Percentiles rank a stretch among this genome's conserved stretches.
phyloP scores from a whole-genome alignment of 2,113 vertebrate species.

The Otolemur garnettii region DNA sequence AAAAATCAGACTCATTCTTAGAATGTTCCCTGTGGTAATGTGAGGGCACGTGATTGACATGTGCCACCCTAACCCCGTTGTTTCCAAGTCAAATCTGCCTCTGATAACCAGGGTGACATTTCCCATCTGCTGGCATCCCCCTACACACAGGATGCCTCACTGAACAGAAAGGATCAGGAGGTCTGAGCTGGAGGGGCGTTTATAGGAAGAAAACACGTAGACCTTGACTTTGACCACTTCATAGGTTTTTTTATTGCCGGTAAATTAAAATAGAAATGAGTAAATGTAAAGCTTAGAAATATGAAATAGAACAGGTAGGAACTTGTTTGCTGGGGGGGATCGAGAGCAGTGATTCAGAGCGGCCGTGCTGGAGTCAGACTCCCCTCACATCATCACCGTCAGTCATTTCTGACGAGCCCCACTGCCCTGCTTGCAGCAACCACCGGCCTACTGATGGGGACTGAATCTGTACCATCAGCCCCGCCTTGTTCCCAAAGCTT shows the following conservation, averaged over 20 bases:
- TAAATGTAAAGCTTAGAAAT: background rate
- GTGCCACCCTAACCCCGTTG: background rate
- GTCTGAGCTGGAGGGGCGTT: background rate
- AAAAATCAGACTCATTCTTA: background rate
- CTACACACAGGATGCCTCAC: no score
- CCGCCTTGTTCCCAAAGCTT: background rate
- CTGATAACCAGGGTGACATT: background rate
- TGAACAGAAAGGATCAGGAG: background rate
- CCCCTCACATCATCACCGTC: background rate
- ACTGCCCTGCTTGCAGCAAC: background rate
- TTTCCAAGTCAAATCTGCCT: background rate
- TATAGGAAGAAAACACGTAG: background rate
- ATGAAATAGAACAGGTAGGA: background rate
- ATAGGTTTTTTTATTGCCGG: background rate
- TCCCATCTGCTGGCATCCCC: background rate
- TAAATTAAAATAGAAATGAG: background rate
- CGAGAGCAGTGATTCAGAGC: background rate
- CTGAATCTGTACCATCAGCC: background rate
- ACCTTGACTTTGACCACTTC: background rate
- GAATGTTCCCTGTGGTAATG: background rate
- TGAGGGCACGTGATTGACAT: background rate
- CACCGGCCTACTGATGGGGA: background rate
- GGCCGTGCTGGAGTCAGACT: background rate
- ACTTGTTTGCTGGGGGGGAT: background rate
- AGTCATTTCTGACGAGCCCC: background rate